phyloP scores from a whole-genome alignment of 2,113 vertebrate genomes.

The Sturnira hondurensis region DNA sequence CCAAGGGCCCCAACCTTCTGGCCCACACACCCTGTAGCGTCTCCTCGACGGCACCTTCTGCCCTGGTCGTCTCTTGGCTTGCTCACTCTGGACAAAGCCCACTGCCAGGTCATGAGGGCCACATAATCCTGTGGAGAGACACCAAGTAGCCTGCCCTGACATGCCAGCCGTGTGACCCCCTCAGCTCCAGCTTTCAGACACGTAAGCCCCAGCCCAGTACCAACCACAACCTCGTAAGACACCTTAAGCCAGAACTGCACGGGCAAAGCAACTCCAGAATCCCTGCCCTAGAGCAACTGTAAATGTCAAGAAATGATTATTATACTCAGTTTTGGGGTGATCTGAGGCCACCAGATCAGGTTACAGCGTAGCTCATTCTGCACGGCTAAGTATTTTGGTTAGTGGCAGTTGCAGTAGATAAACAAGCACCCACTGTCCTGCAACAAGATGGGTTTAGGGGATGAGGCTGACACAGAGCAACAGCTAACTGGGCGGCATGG shows the following conservation, averaged over 20 bases:
- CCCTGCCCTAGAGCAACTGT: background rate
- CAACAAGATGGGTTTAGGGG: background rate
- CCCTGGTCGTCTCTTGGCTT: background rate
- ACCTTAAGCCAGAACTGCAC: background rate
- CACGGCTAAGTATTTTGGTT: background rate
- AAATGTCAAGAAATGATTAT: background rate
- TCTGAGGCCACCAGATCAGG: background rate
- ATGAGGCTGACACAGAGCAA: background rate
- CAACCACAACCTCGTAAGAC: background rate
- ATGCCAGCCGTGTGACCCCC: background rate
- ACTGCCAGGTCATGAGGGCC: background rate
- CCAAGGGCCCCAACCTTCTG: background rate
- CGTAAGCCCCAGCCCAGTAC: background rate
- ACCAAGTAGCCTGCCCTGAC: background rate
- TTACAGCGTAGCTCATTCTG: background rate
- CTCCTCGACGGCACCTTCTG: background rate
- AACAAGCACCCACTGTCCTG: background rate
- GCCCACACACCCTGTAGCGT: too few species aligned
- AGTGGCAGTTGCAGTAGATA: background rate
- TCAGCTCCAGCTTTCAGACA: background rate
- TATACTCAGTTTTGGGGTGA: background rate
- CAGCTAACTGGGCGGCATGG: fast-evolving
- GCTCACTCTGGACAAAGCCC: background rate
- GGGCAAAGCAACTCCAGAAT: background rate
- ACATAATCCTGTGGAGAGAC: background rate